A percentile compares a stretch with the other conserved stretches of the same genome.
phyloP scores from a whole-genome alignment of 2,888 invertebrate species.

The Hydropsyche betteni region DNA sequence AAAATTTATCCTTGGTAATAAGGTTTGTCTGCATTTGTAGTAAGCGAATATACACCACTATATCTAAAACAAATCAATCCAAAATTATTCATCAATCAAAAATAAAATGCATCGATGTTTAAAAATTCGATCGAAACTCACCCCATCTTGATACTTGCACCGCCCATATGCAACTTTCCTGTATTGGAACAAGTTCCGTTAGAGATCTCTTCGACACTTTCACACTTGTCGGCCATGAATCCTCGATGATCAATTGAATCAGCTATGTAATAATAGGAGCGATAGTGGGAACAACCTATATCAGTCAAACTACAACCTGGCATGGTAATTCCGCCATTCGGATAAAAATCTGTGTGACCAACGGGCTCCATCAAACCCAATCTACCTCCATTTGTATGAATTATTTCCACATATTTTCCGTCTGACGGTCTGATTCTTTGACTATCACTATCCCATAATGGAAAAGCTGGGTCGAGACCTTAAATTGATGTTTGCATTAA shows the following conservation, averaged over 20 bases:
- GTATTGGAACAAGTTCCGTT: conserved; percentile 41
- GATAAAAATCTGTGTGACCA: conserved; percentile 42
- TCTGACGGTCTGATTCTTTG: conserved; percentile 56
- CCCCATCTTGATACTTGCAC: conserved; percentile 10
- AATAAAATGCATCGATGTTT: no score
- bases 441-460: conserved; percentile 56
- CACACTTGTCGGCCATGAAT: conserved; percentile 42
- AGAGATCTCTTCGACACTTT: neutral
- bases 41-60: conserved; percentile 54
- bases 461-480: conserved; percentile 63
- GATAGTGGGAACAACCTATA: conserved; percentile 35
- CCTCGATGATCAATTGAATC: conserved; percentile 41
- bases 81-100: no score
- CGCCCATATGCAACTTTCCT: conserved; percentile 42
- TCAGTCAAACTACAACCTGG: conserved; percentile 18
- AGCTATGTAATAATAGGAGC: conserved; percentile 40
- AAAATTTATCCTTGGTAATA: conserved; percentile 40
- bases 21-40: conserved; percentile 49
- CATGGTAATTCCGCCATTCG: conserved; percentile 33
- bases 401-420: conserved; percentile 60
- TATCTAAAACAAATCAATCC: conserved; percentile 48
- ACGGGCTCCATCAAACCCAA: neutral
- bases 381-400: conserved; percentile 26
- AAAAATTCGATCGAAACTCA: neutral
- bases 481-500: neutral